Base-by-base conservation (phyloP, 2,113 vertebrate species). In the Perca fluviatilis region DNA sequence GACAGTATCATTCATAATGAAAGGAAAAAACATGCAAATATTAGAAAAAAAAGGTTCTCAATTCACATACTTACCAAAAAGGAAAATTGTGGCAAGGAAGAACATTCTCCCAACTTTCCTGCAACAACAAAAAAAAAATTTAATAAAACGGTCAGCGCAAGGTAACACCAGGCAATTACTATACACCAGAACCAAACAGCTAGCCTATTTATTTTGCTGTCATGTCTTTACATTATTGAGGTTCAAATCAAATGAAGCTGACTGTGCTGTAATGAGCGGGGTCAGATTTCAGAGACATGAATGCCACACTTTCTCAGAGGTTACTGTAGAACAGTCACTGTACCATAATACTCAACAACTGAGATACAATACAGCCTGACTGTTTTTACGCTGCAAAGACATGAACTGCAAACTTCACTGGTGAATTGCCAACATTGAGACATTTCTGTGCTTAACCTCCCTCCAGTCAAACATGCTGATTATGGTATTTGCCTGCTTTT, bases 41-140 rank as follows among this genome's bases (percentile, higher is more conserved):
- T 82, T 23, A 25, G 1, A 49, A 46, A 68, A 65, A 54, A n/a
- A 47, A 40, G 40, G 1, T 69, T 9, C 25, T 16, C 2, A 4
- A 21, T 58, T 51, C 2, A 46, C 14, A 80, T 13, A 43, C 86
- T 93, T 89, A 95, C 95, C 94, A n/a, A 95, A 88, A 57, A 95
- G 79, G 47, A 90, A 89, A 76, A 94, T 14, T 60, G 90, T 86
- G 2, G 83, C 85, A 50, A 94, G 67, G 16, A 91, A 57, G 54
- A 87, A 83, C 92, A 95, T 93, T 78, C n/a, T 94, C 69, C 49
- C 87, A 58, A 67, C 62, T 83, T 83, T 78, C 71, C 87, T 91
- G 47, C 51, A 69, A 68, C 50, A 23, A 62, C 10, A 57, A 27
- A 25, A 53, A 15, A 46, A 14, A 9, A 67, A 51, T 27, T 3